phyloP scores from a whole-genome alignment of 2,113 vertebrate species.

The Mastomys coucha region DNA sequence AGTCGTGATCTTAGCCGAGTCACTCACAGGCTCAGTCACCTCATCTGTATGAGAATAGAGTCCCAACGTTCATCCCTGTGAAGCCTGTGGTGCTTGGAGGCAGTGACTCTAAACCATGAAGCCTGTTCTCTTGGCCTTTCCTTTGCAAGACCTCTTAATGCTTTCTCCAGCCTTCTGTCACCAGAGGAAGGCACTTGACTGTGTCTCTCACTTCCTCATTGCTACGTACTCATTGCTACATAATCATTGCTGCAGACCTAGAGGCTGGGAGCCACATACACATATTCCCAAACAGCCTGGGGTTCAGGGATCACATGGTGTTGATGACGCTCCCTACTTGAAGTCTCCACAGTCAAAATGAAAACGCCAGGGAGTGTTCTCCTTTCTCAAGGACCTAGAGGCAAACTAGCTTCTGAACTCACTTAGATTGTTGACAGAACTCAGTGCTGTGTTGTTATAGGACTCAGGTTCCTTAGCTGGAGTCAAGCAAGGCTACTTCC shows the following conservation, averaged over 20 bases:
- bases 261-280: neutral
- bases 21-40: neutral
- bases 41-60: neutral
- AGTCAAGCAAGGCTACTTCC: neutral
- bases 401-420: neutral
- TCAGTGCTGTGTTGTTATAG: neutral
- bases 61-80: neutral
- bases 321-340: neutral
- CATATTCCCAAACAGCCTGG: too few species aligned
- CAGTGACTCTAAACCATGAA: neutral
- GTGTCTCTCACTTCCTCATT: fast-evolving
- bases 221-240: neutral
- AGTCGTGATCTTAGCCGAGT: neutral
- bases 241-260: neutral
- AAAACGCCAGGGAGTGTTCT: neutral
- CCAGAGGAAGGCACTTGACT: neutral
- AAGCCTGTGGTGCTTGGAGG: neutral
- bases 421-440: neutral
- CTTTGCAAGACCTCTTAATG: neutral
- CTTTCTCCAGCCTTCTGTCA: neutral
- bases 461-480: neutral
- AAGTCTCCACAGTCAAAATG: neutral
- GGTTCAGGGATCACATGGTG: neutral
- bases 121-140: neutral
- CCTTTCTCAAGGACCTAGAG: neutral